A percentile compares a stretch with the other conserved stretches of the same genome.
phyloP scores from a whole-genome alignment of 2,797 vertebrate genomes.

The Premnoplex brunnescens region DNA sequence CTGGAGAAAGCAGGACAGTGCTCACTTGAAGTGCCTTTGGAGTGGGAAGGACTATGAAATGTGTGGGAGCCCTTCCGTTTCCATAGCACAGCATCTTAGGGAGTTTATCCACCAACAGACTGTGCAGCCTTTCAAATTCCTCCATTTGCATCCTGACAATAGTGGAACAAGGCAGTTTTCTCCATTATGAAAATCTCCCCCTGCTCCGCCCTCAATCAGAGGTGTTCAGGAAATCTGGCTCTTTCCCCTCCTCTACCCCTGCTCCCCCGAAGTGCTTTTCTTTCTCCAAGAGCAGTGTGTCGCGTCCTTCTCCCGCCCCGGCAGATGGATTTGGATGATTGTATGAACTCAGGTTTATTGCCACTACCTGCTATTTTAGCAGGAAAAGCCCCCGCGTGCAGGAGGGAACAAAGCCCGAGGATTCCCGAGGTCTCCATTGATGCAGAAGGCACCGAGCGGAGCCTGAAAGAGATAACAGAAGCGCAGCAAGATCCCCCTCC shows the following conservation, averaged over 20 bases:
- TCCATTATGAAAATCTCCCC: not conserved
- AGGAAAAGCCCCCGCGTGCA: not conserved
- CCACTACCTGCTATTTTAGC: conserved; percentile 20
- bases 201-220: not conserved
- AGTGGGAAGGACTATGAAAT: not conserved
- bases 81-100: not conserved
- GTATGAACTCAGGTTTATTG: not conserved
- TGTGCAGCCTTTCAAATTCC: not conserved
- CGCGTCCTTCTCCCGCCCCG: not conserved
- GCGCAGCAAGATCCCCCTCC: conserved; percentile 7
- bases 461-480: conserved; percentile 26
- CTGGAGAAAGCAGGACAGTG: not conserved
- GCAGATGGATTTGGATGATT: not conserved
- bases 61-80: not conserved
- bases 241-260: not conserved
- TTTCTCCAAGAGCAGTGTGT: not conserved
- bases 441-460: not conserved
- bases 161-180: not conserved
- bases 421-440: conserved; percentile 39
- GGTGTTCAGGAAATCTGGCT: not conserved
- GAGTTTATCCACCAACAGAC: not conserved
- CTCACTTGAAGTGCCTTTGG: not conserved
- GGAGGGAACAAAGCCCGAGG: conserved; percentile 11
- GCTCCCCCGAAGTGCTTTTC: not conserved
- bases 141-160: not conserved